Conservation (phyloP, 2,797 vertebrate species). For the Rhyacichthys aspro region DNA sequence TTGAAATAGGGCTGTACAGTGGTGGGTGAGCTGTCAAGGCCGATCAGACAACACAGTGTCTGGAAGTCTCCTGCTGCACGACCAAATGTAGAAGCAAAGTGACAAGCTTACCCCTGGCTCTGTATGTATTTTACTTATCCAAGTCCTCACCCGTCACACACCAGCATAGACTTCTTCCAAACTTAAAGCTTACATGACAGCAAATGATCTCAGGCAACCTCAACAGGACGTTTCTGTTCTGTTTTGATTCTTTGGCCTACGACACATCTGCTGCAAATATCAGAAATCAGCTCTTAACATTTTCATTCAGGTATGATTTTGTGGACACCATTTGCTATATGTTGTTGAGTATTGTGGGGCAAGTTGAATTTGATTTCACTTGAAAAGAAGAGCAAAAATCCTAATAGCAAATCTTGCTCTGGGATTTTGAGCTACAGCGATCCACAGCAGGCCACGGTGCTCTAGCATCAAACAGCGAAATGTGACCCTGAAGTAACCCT, state of each 20-base stretch:
- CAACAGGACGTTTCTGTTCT: conserved; percentile 30
- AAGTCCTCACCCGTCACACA: conserved; percentile 58
- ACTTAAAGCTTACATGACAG: conserved; percentile 37
- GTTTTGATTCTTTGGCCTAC: conserved; percentile 25
- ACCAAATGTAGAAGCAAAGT: conserved; percentile 74
- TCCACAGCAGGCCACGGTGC: not conserved
- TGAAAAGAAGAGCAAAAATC: too few species aligned
- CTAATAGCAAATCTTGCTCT: too few species aligned
- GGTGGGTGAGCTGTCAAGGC: conserved; percentile 69
- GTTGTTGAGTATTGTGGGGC: too few species aligned
- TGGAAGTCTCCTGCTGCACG: conserved; percentile 67
- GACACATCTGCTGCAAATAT: conserved; percentile 14
- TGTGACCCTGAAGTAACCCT: conserved; percentile 14
- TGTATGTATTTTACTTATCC: conserved; percentile 52
- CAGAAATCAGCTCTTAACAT: not conserved
- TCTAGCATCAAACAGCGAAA: conserved; percentile 14
- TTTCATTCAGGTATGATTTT: not conserved
- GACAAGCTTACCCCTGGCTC: conserved; percentile 64
- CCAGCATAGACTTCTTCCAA: conserved; percentile 43
- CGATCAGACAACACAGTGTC: conserved; percentile 66
- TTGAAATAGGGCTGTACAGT: conserved; percentile 42
- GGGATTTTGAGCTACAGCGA: too few species aligned
- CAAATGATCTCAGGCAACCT: conserved; percentile 22
- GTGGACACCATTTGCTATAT: not conserved
- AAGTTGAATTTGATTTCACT: too few species aligned